A percentile compares a stretch with the other conserved stretches of the same genome.
Evolutionary conservation across 2,888 invertebrate genomes (phyloP).

Genomic region (Nomada fucata): DNA sequence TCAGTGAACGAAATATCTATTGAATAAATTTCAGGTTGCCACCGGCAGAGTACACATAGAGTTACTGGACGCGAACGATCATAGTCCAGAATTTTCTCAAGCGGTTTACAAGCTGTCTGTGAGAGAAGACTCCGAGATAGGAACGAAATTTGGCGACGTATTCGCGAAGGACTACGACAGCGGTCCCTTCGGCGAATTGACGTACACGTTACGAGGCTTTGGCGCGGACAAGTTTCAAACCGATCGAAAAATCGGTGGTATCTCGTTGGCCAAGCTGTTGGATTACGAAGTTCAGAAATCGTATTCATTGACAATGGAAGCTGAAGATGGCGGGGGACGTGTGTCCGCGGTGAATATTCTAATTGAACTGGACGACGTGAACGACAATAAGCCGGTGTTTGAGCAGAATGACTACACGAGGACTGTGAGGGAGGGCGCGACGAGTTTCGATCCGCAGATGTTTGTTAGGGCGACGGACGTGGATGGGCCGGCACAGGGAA

Average conservation of each 20-base stretch:
- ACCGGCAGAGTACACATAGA: conserved; percentile 87
- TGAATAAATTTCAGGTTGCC: conserved; percentile 83
- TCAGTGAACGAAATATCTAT: background rate
- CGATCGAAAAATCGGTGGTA: conserved; percentile 88
- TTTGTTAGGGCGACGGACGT: conserved; percentile 91
- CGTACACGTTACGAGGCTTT: conserved; percentile 91
- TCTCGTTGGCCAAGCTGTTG: conserved; percentile 88
- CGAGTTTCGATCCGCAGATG: conserved; percentile 91
- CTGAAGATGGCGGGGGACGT: conserved; percentile 92
- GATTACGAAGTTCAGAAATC: conserved; percentile 93
- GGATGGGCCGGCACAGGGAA: conserved; percentile 90
- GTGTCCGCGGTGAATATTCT: conserved; percentile 89
- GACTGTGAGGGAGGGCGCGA: conserved; percentile 91
- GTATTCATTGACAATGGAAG: conserved; percentile 92
- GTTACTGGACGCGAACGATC: conserved; percentile 92
- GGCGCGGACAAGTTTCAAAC: conserved; percentile 91
- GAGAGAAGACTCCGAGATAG: conserved; percentile 88
- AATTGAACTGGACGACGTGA: conserved; percentile 90
- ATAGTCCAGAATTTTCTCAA: conserved; percentile 89
- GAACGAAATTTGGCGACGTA: conserved; percentile 88
- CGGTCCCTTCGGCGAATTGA: conserved; percentile 89
- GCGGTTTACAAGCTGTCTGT: conserved; percentile 88
- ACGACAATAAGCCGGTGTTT: conserved; percentile 91
- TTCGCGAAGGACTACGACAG: conserved; percentile 90
- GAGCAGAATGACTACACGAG: conserved; percentile 89